phyloP scores from a whole-genome alignment of 2,888 invertebrate genomes.

The Lampropteryx suffumata region DNA sequence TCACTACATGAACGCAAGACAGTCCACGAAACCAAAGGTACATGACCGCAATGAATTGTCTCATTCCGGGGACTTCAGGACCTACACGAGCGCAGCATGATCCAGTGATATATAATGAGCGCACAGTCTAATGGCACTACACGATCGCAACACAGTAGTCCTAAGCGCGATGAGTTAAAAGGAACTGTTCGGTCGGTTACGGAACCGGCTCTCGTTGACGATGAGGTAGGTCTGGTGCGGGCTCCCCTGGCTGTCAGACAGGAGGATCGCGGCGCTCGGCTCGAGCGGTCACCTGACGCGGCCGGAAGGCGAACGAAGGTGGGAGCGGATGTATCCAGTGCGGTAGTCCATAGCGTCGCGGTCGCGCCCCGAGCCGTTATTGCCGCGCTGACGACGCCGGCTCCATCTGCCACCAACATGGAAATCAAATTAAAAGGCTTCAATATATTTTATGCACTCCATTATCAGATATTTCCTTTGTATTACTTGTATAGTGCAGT shows the following conservation, averaged over 20 bases:
- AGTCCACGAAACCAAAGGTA: no score
- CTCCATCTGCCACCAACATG: conserved; percentile 83
- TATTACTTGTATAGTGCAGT: no score
- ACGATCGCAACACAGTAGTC: not conserved
- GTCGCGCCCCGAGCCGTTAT: conserved; percentile 71
- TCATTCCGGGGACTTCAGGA: not conserved
- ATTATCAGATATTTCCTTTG: no score
- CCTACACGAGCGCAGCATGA: conserved; percentile 4
- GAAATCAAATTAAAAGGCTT: no score
- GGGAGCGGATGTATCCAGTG: conserved; percentile 95
- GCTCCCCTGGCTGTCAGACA: conserved; percentile 3
- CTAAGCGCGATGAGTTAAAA: conserved; percentile 7
- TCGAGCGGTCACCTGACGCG: conserved; percentile 85
- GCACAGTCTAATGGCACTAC: not conserved
- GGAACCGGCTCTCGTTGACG: conserved; percentile 23
- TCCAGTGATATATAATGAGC: conserved; percentile 4
- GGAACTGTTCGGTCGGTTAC: conserved; percentile 25
- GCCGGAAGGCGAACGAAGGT: conserved; percentile 95
- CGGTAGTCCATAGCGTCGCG: conserved; percentile 90
- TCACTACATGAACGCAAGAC: not conserved
- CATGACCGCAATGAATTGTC: not conserved
- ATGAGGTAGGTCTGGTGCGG: conserved; percentile 24
- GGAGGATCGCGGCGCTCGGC: conserved; percentile 14
- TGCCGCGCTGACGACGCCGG: conserved; percentile 87
- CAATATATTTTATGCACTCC: no score